Evolutionary conservation across 2,113 vertebrate species (phyloP), one percentile per base, ranked within the genome.

Genomic region (Tinamus guttatus): DNA sequence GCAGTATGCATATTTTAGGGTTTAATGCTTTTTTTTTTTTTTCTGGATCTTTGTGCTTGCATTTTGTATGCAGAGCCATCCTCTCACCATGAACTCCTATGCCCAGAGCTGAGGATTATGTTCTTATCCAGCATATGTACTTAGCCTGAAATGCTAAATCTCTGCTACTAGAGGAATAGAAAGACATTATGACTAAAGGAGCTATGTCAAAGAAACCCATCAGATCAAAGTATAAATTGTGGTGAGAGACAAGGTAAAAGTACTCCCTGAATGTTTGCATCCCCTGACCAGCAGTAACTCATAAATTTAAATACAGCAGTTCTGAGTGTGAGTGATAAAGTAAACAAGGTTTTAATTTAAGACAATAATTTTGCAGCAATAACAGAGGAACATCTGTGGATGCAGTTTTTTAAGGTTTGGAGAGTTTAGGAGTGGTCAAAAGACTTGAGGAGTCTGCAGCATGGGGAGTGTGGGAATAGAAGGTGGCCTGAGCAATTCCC

Each of bases 101-200:
- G 95, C 93, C 92, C 92, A 89, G 65, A 94, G 80, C 94, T 90
- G 77, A 81, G 94, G 93, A 96, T 96, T 96, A 97, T 93, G 92
- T 96, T 94, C 93, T 97, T 94, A 94, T 84, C 93, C 93, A 95
- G 91, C 93, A 92, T 90, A 96, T 86, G 90, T 95, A 90, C 92
- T 93, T 84, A 92, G 82, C 85, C 93, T 84, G 80, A 95, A 96
- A 96, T 92, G 76, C 90, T 95, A 95, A 96, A 92, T 95, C 94
- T 93, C 77, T 90, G 82, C 92, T 93, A 34, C 85, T 70, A 79
- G 43, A 92, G 88, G 80, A 95, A 79, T 9, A 40, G 90, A 87
- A 93, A 96, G 88, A 93, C 43, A 54, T 93, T 90, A 58, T 41
- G 74, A 83, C 83, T 94, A 76, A 94, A 96, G 65, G 67, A 92